Conservation (phyloP, 2,888 invertebrate genomes). For the Xanthia togata region DNA sequence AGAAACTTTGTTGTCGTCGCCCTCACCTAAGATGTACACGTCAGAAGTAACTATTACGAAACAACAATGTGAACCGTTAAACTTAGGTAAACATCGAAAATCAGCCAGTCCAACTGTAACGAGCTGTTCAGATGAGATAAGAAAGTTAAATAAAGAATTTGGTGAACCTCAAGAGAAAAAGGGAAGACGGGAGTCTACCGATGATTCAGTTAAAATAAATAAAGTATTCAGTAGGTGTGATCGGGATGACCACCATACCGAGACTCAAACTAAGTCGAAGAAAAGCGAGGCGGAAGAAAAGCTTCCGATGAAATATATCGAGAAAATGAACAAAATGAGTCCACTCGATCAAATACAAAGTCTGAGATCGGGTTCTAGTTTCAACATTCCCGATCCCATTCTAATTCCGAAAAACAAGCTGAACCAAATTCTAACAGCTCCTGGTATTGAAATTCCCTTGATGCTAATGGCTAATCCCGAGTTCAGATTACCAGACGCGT, state of each 20-base stretch:
- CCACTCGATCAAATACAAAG: conserved; percentile 93
- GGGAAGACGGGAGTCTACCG: conserved; percentile 80
- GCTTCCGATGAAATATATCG: conserved; percentile 67
- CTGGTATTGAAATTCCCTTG: conserved; percentile 94
- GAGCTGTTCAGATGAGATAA: conserved; percentile 94
- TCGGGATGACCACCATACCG: conserved; percentile 72
- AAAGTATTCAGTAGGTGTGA: conserved; percentile 82
- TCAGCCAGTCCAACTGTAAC: conserved; percentile 93
- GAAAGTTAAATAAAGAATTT: conserved; percentile 89
- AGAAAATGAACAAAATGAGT: conserved; percentile 71
- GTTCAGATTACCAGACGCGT: conserved; percentile 93
- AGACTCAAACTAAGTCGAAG: conserved; percentile 64
- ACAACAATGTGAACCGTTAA: conserved; percentile 92
- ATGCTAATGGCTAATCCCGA: conserved; percentile 93
- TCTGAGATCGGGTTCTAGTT: conserved; percentile 92
- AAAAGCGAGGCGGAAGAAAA: conserved; percentile 75
- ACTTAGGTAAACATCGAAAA: conserved; percentile 92
- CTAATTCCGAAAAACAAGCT: conserved; percentile 94
- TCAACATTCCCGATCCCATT: conserved; percentile 95
- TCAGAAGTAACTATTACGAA: conserved; percentile 90
- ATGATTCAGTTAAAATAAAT: conserved; percentile 82
- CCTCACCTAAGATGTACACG: conserved; percentile 90
- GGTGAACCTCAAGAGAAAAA: conserved; percentile 87
- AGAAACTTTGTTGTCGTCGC: conserved; percentile 91
- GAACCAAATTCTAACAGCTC: conserved; percentile 92